phyloP scores from a whole-genome alignment of 1,140 invertebrate species.

The Dryas iulia region DNA sequence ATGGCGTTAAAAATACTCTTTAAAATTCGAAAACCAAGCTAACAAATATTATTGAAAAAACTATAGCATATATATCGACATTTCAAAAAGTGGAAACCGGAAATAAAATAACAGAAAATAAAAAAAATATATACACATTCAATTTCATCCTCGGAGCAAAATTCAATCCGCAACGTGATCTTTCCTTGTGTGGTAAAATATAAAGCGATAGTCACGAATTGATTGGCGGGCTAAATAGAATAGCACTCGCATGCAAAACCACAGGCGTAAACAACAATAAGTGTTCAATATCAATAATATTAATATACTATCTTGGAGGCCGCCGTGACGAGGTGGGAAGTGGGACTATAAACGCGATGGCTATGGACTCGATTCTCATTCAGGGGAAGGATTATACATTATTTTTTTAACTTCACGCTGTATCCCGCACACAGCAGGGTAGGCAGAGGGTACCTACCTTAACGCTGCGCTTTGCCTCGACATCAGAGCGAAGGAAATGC shows the following conservation, averaged over 20 bases:
- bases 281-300: not conserved
- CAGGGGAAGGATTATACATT: too few species aligned
- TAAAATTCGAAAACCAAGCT: not conserved
- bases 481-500: too few species aligned
- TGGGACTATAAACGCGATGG: too few species aligned
- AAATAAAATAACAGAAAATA: not conserved
- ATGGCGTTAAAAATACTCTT: too few species aligned
- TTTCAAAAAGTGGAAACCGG: not conserved
- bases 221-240: not conserved
- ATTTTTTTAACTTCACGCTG: too few species aligned
- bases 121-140: not conserved
- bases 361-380: too few species aligned
- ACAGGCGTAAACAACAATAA: not conserved
- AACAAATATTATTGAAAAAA: too few species aligned
- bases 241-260: conserved; percentile 1
- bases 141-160: not conserved
- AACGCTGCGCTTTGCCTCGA: too few species aligned
- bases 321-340: too few species aligned
- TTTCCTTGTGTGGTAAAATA: not conserved
- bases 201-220: conserved; percentile 3
- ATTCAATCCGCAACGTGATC: not conserved
- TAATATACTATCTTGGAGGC: not conserved
- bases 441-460: too few species aligned
- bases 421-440: too few species aligned
- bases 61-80: too few species aligned